Evolutionary conservation across 1,140 invertebrate species (phyloP).

Genomic region (Formica exsecta): DNA sequence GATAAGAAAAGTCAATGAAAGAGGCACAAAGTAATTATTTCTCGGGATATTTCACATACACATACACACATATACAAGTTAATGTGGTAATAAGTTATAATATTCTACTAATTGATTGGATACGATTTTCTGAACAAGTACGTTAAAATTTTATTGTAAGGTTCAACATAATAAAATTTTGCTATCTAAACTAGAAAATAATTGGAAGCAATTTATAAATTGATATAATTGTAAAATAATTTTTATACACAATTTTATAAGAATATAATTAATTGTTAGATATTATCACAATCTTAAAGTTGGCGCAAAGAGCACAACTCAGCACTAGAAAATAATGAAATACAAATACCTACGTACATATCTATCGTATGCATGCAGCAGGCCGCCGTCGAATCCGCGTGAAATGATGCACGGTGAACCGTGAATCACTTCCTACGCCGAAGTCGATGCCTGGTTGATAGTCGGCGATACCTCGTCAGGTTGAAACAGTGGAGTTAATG

Average conservation of each 20-base stretch:
- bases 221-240: not conserved
- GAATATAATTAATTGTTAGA: conserved; percentile 12
- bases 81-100: not conserved
- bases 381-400: conserved; percentile 56
- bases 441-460: conserved; percentile 77
- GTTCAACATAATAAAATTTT: not conserved
- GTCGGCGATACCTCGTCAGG: conserved; percentile 70
- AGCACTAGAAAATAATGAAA: conserved; percentile 62
- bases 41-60: not conserved
- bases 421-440: conserved; percentile 77
- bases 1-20: conserved; percentile 29
- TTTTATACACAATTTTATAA: not conserved
- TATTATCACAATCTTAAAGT: conserved; percentile 10
- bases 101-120: conserved; percentile 8
- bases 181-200: not conserved
- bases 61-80: not conserved
- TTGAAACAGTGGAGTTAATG: conserved; percentile 76
- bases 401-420: conserved; percentile 77
- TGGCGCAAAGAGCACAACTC: not conserved
- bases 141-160: not conserved
- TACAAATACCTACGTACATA: conserved; percentile 49
- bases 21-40: conserved; percentile 28
- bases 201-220: not conserved
- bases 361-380: conserved; percentile 56
- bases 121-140: not conserved